These are phyloP conservation scores for Blera fallax DNA, from an alignment of 2,888 invertebrate genomes.

Conservation along the genomic window DNA sequence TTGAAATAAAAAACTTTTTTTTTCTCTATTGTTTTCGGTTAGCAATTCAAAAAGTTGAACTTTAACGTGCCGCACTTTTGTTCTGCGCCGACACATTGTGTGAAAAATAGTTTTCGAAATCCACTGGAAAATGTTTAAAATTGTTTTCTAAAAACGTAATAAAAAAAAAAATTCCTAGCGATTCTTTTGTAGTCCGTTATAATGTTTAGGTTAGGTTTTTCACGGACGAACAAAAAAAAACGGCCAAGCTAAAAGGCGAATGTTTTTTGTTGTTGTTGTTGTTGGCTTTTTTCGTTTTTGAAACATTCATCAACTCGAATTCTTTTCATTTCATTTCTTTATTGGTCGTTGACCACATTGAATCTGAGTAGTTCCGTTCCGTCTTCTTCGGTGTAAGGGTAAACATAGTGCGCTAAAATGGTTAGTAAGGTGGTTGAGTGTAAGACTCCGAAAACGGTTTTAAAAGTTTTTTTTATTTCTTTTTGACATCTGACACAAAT, in stretches of 20 bases:
- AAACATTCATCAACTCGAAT: constrained; percentile 68
- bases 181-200: constrained; percentile 52
- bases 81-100: constrained; percentile 34
- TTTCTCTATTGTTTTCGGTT: constrained; percentile 11
- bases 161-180: constrained; percentile 35
- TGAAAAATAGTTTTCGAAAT: constrained; percentile 65
- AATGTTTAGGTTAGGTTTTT: constrained; percentile 48
- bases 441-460: not conserved
- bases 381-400: constrained; percentile 70
- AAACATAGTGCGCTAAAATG: constrained; percentile 61
- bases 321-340: constrained; percentile 58
- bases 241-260: not conserved
- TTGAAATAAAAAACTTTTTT: constrained; percentile 36
- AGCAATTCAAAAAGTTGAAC: constrained; percentile 51
- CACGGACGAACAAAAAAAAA: constrained; percentile 30
- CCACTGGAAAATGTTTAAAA: constrained; percentile 68
- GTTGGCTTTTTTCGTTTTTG: constrained; percentile 39
- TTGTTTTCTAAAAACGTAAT: constrained; percentile 40
- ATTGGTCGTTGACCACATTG: constrained; percentile 66
- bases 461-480: not conserved
- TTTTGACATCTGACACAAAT: not conserved
- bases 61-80: constrained; percentile 39
- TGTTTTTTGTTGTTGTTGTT: constrained; percentile 12
- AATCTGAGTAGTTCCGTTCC: constrained; percentile 61
- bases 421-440: constrained; percentile 62